phyloP scores from a whole-genome alignment of 2,113 vertebrate genomes.

The Antechinus stuartii region DNA sequence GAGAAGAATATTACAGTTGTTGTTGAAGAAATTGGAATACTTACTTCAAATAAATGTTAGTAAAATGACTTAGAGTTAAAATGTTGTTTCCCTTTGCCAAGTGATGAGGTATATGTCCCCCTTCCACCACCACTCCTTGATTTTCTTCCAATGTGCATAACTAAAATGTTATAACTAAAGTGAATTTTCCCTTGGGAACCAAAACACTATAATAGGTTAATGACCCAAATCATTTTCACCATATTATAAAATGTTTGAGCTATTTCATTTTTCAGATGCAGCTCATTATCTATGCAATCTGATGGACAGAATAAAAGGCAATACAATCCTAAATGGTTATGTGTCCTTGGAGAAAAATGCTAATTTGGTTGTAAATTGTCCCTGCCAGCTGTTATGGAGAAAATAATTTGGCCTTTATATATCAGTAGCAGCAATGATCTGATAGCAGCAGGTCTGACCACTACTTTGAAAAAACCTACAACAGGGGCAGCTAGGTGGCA shows the following conservation, averaged over 20 bases:
- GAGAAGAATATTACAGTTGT: too few relatives aligned
- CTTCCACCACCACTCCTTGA: not conserved
- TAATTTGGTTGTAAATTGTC: slow-evolving; percentile 40
- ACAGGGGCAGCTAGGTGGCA: too few relatives aligned
- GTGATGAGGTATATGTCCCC: not conserved
- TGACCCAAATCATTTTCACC: slow-evolving; percentile 45
- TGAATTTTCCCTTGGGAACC: slow-evolving; percentile 25
- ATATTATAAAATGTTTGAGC: slow-evolving; percentile 39
- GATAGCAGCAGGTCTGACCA: not conserved
- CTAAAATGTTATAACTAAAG: slow-evolving; percentile 11
- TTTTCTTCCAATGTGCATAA: slow-evolving; percentile 15
- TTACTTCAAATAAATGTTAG: not conserved
- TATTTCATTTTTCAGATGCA: slow-evolving; percentile 46
- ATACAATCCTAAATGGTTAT: slow-evolving; percentile 41
- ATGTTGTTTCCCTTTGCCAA: slow-evolving; percentile 29
- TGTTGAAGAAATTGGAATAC: not conserved
- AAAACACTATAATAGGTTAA: slow-evolving; percentile 42
- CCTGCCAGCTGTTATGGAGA: slow-evolving; percentile 54
- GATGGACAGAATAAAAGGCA: slow-evolving; percentile 65
- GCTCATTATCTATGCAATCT: slow-evolving; percentile 55
- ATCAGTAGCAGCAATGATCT: slow-evolving; percentile 29
- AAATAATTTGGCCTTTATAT: slow-evolving; percentile 63
- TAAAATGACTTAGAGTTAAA: slow-evolving; percentile 5
- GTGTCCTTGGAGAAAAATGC: slow-evolving; percentile 50
- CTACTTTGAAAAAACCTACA: not conserved